A percentile compares a stretch with the other conserved stretches of the same genome.
Evolutionary conservation across 2,888 invertebrate genomes (phyloP).

Genomic region (Saturnia japonica): DNA sequence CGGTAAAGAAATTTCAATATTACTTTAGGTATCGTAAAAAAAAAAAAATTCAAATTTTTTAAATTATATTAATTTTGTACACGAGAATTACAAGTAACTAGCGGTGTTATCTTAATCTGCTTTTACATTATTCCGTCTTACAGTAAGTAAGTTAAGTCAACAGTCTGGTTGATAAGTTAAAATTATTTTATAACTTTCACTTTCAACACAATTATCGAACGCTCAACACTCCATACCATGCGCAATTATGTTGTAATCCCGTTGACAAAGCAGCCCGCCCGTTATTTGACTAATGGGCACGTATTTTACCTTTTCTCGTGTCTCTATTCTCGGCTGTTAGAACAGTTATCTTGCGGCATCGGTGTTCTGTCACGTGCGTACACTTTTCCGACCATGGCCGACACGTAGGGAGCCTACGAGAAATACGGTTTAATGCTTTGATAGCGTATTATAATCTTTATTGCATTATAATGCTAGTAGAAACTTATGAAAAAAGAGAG

Average conservation of each 20-base stretch:
- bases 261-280: slow-evolving; percentile 1
- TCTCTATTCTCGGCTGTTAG: slow-evolving; percentile 34
- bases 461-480: too few species aligned
- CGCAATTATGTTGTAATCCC: slow-evolving; percentile 2
- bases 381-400: not conserved
- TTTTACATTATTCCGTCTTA: not conserved
- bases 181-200: slow-evolving; percentile 11
- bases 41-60: too few species aligned
- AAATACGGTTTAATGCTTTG: not conserved
- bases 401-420: not conserved
- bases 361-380: slow-evolving; percentile 23
- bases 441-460: not conserved
- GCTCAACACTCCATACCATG: not conserved
- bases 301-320: slow-evolving; percentile 1
- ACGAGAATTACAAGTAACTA: too few species aligned
- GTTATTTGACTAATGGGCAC: not conserved
- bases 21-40: too few species aligned
- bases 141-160: too few species aligned
- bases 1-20: too few species aligned
- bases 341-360: slow-evolving; percentile 33
- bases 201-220: slow-evolving; percentile 9
- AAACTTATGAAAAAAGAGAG: too few species aligned
- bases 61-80: too few species aligned
- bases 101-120: not conserved
- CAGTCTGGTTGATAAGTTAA: not conserved